Percentiles rank a stretch among this genome's conserved stretches.
Evolutionary conservation across 1,140 invertebrate genomes (phyloP).

Genomic region (Panagrolaimus sp.): DNA sequence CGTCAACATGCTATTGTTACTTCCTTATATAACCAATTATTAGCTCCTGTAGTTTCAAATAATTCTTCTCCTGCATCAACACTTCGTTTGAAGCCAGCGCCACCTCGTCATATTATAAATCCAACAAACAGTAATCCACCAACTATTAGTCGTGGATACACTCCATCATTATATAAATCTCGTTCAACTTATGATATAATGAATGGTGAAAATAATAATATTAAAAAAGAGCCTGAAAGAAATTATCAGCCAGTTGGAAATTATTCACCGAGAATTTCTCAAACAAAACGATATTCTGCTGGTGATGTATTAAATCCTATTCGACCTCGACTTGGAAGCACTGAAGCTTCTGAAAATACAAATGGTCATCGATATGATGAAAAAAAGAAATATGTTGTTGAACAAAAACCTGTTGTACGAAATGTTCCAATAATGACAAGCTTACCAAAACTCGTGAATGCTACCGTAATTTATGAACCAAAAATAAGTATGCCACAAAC

Average conservation of each 20-base stretch:
- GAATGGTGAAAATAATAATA: background rate
- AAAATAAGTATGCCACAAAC: too few species aligned
- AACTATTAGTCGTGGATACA: background rate
- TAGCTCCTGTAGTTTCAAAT: background rate
- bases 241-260: background rate
- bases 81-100: background rate
- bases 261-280: background rate
- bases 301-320: background rate
- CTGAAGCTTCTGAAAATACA: background rate
- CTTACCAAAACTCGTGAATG: too few species aligned
- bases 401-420: background rate
- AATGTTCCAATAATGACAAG: slow-evolving; percentile 10
- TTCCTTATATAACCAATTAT: background rate
- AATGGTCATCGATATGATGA: slow-evolving; percentile 2
- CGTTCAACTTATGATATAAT: background rate
- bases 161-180: background rate
- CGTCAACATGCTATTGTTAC: slow-evolving; percentile 6
- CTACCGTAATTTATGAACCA: too few species aligned
- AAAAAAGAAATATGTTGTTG: background rate
- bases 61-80: background rate
- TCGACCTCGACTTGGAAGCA: background rate
- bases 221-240: background rate
- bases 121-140: background rate
- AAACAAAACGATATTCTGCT: slow-evolving; percentile 1
- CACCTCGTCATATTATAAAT: background rate